Conservation (phyloP, 2,888 invertebrate genomes). For the Thera obeliscata region DNA sequence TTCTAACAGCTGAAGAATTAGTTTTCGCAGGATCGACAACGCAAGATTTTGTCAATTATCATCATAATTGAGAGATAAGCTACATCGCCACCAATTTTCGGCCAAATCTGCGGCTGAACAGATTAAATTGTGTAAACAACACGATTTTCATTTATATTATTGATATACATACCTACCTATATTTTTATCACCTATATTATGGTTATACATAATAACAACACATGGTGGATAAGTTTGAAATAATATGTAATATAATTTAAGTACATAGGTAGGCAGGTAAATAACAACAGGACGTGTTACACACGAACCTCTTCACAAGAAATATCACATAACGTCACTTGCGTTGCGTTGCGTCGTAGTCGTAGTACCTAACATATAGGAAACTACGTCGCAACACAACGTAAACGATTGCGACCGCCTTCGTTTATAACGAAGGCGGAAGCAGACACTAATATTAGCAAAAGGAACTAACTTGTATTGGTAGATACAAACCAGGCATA, state of each 20-base stretch:
- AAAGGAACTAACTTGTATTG: neutral
- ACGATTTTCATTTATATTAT: no score
- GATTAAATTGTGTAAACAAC: no score
- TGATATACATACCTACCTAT: no score
- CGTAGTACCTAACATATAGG: neutral
- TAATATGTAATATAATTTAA: neutral
- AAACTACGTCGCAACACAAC: neutral
- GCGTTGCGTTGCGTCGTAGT: neutral
- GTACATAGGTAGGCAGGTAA: neutral
- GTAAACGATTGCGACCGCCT: neutral
- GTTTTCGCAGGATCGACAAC: no score
- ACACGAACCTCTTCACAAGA: constrained; percentile 1
- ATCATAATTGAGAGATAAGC: no score
- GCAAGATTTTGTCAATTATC: no score
- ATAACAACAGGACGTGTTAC: neutral
- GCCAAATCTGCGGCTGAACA: no score
- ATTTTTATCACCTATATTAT: no score
- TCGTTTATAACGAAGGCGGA: constrained; percentile 1
- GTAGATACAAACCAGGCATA: neutral
- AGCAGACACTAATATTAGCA: neutral
- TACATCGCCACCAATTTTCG: no score
- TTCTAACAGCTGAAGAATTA: no score
- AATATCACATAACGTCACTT: constrained; percentile 1
- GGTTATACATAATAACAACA: neutral
- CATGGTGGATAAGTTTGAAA: neutral